Evolutionary conservation across 2,888 invertebrate genomes (phyloP).

Genomic region (Monopis laevigella): DNA sequence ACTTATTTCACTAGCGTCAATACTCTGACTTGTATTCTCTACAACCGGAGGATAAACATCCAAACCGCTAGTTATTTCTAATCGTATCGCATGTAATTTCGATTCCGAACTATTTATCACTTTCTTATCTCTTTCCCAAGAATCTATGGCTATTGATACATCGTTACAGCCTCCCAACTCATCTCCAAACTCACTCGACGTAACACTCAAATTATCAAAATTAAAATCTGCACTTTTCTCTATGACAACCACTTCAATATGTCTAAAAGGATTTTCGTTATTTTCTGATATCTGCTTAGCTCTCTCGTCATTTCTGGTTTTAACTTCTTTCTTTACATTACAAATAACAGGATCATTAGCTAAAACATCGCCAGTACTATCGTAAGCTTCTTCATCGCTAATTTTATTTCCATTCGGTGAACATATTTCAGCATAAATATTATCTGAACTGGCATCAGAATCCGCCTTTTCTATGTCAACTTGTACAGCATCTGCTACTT

Average conservation of each 20-base stretch:
- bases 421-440: slow-evolving; percentile 78
- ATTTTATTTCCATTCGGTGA: slow-evolving; percentile 43
- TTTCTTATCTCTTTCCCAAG: slow-evolving; percentile 52
- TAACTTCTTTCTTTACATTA: slow-evolving; percentile 60
- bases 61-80: slow-evolving; percentile 60
- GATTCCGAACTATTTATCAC: slow-evolving; percentile 34
- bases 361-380: slow-evolving; percentile 49
- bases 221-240: slow-evolving; percentile 60
- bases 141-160: slow-evolving; percentile 51
- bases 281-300: slow-evolving; percentile 55
- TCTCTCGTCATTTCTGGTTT: slow-evolving; percentile 52
- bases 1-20: slow-evolving; percentile 42
- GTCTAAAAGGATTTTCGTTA: slow-evolving; percentile 56
- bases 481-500: slow-evolving; percentile 73
- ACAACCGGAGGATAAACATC: slow-evolving; percentile 46
- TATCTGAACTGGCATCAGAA: slow-evolving; percentile 62
- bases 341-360: slow-evolving; percentile 59
- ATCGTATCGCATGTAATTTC: slow-evolving; percentile 56
- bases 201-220: slow-evolving; percentile 51
- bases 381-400: slow-evolving; percentile 50
- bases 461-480: slow-evolving; percentile 49
- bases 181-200: slow-evolving; percentile 53
- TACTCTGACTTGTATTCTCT: slow-evolving; percentile 30
- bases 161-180: slow-evolving; percentile 46
- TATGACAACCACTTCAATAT: slow-evolving; percentile 63